Evolutionary conservation across 1,140 invertebrate genomes (phyloP).

Genomic region (Hycleus phaleratus): DNA sequence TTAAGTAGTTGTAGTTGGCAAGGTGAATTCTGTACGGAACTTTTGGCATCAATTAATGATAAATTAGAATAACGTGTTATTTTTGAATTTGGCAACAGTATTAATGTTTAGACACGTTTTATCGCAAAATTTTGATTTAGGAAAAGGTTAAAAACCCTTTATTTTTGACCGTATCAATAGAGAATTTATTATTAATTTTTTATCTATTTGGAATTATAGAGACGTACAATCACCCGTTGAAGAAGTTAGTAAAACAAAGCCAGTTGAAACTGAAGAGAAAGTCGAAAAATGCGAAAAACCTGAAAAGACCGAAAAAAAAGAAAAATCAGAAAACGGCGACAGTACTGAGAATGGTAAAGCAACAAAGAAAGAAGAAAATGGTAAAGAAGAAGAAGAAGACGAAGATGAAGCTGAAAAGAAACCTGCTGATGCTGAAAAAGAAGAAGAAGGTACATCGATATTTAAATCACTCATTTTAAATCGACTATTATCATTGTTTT

Average conservation of each 20-base stretch:
- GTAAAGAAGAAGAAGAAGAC: slow-evolving; percentile 36
- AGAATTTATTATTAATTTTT: background rate
- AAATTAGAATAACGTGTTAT: too few species aligned
- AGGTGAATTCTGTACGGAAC: too few species aligned
- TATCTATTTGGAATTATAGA: slow-evolving; percentile 12
- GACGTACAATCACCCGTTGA: slow-evolving; percentile 25
- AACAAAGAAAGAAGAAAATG: slow-evolving; percentile 32
- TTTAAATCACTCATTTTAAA: background rate
- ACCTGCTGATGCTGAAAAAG: background rate
- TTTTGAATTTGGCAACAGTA: too few species aligned
- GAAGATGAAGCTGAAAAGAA: slow-evolving; percentile 4
- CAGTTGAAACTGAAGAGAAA: slow-evolving; percentile 40
- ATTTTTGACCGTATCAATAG: too few species aligned
- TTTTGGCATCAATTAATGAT: too few species aligned
- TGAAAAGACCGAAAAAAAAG: slow-evolving; percentile 23
- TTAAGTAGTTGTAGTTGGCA: too few species aligned
- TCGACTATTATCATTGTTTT: background rate
- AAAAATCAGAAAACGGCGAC: slow-evolving; percentile 18
- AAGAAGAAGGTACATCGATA: background rate
- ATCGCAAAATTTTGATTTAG: too few species aligned
- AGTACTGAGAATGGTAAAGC: slow-evolving; percentile 34
- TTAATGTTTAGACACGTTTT: too few species aligned
- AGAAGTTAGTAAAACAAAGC: slow-evolving; percentile 28
- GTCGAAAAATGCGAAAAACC: slow-evolving; percentile 13
- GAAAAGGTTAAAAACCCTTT: too few species aligned